Evolutionary conservation across 1,140 invertebrate species (phyloP), one percentile per base, ranked within the genome.

Genomic region (Drosophila kanapiae): DNA sequence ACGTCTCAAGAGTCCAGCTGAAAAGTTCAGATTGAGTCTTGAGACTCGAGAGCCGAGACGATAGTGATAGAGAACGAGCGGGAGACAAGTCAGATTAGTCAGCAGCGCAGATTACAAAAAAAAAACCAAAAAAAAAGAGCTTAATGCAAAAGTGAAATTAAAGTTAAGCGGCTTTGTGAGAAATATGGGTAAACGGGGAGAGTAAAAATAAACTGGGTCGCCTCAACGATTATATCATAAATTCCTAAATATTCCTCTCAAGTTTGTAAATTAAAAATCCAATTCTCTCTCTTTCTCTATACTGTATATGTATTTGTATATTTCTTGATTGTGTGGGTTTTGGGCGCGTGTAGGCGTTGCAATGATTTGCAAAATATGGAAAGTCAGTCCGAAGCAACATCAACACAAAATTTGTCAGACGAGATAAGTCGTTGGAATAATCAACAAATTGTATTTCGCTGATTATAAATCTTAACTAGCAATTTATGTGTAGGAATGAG

Each of bases 281-380:
- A 29, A 37, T 47, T 18, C 23, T 43, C 29, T 31, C 5, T 37
- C 33, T 54, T 16, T 23, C 16, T 2, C 33, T 35, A 14, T 51
- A 14, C 27, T 31, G 4, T 16, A 49, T 16, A 49, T 0, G n/a
- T 4, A 23, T 67, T 35, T 47, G 33, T 47, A 37, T 62, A 47
- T 14, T 23, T 14, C 11, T 14, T 54, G 51, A 54, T 37, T 35
- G 23, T 40, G 38, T 40, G 14, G 38, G 2, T 1, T 40, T 58
- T 49, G 23, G 6, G 45, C 63, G 38, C 29, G 16, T 65, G 62
- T 76, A 51, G 68, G 72, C 72, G 80, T 78, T 72, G 67, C 51
- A 54, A 78, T 84, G 82, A 80, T 74, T 84, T 74, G 72, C 82
- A 78, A 84, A 84, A 60, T 70, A 58, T 74, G 9, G n/a, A 56